These are phyloP conservation scores for Geococcyx californianus DNA, from an alignment of 2,113 vertebrate species.

Conservation along the genomic window DNA sequence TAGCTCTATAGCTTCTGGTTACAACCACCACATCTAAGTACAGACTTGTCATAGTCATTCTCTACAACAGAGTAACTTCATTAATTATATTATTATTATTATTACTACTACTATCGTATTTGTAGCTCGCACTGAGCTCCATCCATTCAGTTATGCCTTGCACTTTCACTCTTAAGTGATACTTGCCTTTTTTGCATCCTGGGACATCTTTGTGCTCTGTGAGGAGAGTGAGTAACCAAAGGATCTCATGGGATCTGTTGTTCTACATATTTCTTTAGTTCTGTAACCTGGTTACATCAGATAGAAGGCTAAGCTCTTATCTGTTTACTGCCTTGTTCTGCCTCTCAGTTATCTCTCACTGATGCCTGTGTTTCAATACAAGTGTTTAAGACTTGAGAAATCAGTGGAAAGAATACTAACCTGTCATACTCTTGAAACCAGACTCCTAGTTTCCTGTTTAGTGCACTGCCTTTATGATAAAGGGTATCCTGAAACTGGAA, in stretches of 20 bases:
- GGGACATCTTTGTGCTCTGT: neutral
- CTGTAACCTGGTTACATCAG: neutral
- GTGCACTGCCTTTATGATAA: neutral
- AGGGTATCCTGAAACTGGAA: neutral
- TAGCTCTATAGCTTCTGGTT: neutral
- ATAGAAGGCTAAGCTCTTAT: neutral
- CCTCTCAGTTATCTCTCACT: neutral
- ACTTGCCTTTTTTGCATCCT: neutral
- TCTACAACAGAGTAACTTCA: neutral
- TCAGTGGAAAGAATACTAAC: neutral
- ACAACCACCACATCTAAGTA: neutral
- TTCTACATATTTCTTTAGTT: neutral
- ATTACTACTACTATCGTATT: no score
- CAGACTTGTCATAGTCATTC: neutral
- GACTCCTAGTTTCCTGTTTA: neutral
- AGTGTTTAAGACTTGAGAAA: neutral
- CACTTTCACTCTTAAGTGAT: neutral
- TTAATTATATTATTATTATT: no score
- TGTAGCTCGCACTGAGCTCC: neutral
- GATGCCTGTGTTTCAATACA: neutral
- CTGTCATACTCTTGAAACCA: neutral
- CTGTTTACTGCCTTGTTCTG: neutral
- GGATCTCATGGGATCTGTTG: neutral
- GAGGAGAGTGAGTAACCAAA: neutral
- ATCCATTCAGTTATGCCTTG: neutral